Evolutionary conservation across 2,113 vertebrate species (phyloP), one percentile per base, ranked within the genome.

Genomic region (Gasterosteus nipponicus): DNA sequence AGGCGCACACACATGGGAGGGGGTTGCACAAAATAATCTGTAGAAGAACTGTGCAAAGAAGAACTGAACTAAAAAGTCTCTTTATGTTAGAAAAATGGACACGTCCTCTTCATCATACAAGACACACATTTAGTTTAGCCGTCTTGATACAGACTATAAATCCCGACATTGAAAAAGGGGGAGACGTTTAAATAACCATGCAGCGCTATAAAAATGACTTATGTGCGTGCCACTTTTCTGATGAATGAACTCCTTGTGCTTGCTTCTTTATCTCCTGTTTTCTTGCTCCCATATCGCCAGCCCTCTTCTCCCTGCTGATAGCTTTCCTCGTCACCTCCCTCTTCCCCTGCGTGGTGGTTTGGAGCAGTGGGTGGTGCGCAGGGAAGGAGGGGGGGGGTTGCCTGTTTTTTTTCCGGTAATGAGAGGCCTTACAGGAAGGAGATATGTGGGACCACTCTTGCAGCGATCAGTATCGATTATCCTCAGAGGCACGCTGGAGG

Each of bases 401-500:
- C 65, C 57, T 69, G 67, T 82, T 86, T 93, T 89, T 89, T 51
- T 49, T 49, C 87, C 64, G 38, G 89, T 87, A 93, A 89, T 79
- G 76, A 73, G 65, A 73, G 72, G 56, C 64, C 77, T 93, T 94
- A 90, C 89, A 83, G 92, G 92, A 93, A 92, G 82, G 77, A 71
- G 77, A 83, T 89, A 90, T 88, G 88, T 90, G 85, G 86, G 83
- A 86, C 87, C 75, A 80, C 85, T 88, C 82, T 88, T 87, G 70
- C 83, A 89, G 88, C 92, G 86, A 93, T 93, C 90, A 88, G 73
- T 92, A 94, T 93, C 59, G 91, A 94, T 94, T 89, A 88, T 85
- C 64, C 70, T 80, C 81, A 63, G 80, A 63, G 75, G 81, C 77
- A 58, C 4, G 42, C 42, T 39, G 49, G 57, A 72, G 64, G 35